phyloP scores from a whole-genome alignment of 2,797 vertebrate genomes.

The Selene dorsalis region DNA sequence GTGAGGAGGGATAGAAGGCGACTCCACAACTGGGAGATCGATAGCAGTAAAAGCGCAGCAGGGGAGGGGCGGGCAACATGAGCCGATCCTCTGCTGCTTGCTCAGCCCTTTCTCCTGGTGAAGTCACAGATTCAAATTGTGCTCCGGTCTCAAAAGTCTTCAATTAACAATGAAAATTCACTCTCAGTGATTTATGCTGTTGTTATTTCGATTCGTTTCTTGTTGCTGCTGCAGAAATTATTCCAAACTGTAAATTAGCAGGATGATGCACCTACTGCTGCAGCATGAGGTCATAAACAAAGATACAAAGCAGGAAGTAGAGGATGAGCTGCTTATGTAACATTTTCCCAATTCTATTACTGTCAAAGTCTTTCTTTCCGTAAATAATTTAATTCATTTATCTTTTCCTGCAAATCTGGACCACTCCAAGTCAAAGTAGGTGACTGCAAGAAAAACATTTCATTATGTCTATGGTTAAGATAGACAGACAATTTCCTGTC shows the following conservation, averaged over 20 bases:
- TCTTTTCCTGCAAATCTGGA: neutral
- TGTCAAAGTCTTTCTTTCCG: neutral
- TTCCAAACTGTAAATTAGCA: neutral
- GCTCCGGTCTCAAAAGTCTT: slow-evolving; percentile 15
- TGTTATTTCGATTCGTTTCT: neutral
- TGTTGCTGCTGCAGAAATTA: neutral
- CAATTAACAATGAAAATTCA: neutral
- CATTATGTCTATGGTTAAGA: neutral
- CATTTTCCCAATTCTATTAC: neutral
- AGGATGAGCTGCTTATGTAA: neutral
- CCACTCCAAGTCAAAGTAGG: neutral
- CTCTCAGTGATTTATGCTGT: neutral
- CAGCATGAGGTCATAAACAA: slow-evolving; percentile 1
- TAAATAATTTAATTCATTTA: neutral
- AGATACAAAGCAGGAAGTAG: neutral
- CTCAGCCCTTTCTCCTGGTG: slow-evolving; percentile 69
- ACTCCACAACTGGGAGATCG: slow-evolving; percentile 64
- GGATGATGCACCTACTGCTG: slow-evolving; percentile 7
- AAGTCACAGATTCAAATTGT: slow-evolving; percentile 12
- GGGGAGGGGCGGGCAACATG: slow-evolving; percentile 51
- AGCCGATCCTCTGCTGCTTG: slow-evolving; percentile 64
- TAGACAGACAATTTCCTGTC: neutral
- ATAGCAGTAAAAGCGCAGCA: slow-evolving; percentile 72
- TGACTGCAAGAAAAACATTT: neutral
- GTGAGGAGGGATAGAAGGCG: slow-evolving; percentile 57